A percentile compares a stretch with the other conserved stretches of the same genome.
Evolutionary conservation across 2,113 vertebrate species (phyloP).

Genomic region (Eulemur rufifrons): DNA sequence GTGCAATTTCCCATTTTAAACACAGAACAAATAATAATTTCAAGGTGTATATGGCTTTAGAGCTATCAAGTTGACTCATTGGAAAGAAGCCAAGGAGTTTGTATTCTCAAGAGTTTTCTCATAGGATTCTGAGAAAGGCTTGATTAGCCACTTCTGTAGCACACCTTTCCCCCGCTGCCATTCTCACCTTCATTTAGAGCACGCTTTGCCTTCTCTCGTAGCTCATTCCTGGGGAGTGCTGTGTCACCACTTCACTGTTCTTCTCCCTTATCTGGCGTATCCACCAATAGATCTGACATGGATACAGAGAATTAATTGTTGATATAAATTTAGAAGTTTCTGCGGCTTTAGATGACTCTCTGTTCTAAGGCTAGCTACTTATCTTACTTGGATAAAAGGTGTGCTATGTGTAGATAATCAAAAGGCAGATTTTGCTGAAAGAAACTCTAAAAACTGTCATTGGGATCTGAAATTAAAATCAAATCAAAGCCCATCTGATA

Average conservation of each 20-base stretch:
- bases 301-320: neutral
- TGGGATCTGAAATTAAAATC: slow-evolving; percentile 42
- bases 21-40: slow-evolving; percentile 56
- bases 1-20: slow-evolving; percentile 59
- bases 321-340: slow-evolving; percentile 46
- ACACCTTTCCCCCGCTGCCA: neutral
- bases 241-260: neutral
- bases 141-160: neutral
- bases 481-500: slow-evolving; percentile 15
- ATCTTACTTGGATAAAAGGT: slow-evolving; percentile 17
- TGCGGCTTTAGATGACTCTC: slow-evolving; percentile 18
- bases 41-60: slow-evolving; percentile 25
- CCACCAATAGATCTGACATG: neutral
- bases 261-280: neutral
- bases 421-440: slow-evolving; percentile 41
- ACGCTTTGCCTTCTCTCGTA: neutral
- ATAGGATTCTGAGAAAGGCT: neutral
- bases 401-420: neutral
- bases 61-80: neutral
- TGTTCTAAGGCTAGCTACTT: neutral
- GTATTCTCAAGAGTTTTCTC: neutral
- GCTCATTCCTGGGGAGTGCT: neutral
- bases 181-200: neutral
- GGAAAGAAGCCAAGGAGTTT: slow-evolving; percentile 40
- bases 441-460: neutral